Evolutionary conservation across 2,113 vertebrate genomes (phyloP).

Genomic region (Cynocephalus volans): DNA sequence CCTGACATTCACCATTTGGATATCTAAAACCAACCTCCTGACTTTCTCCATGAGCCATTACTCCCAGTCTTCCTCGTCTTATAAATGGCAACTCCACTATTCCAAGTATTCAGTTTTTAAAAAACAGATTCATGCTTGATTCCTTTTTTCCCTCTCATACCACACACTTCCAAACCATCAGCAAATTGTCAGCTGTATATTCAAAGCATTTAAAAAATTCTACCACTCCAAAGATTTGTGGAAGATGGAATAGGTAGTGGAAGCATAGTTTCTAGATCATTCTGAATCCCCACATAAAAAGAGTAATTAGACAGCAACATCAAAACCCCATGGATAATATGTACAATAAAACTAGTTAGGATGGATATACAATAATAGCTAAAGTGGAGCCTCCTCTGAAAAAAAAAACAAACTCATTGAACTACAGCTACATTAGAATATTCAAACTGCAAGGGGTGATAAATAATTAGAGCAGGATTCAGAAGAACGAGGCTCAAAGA

Average conservation of each 20-base stretch:
- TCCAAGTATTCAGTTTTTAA: not conserved
- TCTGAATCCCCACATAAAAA: not conserved
- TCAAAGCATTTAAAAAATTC: not conserved
- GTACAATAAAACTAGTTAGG: conserved; percentile 7
- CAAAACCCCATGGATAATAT: not conserved
- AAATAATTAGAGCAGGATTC: not conserved
- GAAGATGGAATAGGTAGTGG: not conserved
- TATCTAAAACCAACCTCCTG: not conserved
- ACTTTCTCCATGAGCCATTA: not conserved
- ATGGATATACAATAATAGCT: not conserved
- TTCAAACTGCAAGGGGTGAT: not conserved
- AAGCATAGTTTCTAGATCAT: conserved; percentile 20
- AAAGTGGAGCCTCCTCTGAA: not conserved
- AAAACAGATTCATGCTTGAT: not conserved
- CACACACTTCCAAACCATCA: not conserved
- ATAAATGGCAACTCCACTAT: not conserved
- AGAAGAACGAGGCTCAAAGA: not conserved
- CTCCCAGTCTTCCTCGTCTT: not conserved
- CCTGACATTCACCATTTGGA: not conserved
- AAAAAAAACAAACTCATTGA: not conserved
- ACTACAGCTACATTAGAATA: conserved; percentile 5
- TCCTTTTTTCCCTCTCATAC: not conserved
- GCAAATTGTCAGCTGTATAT: not conserved
- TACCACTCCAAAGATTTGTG: not conserved
- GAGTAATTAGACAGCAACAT: not conserved